phyloP scores from a whole-genome alignment of 2,888 invertebrate genomes.

The Venustoraphidia nigricollis region DNA sequence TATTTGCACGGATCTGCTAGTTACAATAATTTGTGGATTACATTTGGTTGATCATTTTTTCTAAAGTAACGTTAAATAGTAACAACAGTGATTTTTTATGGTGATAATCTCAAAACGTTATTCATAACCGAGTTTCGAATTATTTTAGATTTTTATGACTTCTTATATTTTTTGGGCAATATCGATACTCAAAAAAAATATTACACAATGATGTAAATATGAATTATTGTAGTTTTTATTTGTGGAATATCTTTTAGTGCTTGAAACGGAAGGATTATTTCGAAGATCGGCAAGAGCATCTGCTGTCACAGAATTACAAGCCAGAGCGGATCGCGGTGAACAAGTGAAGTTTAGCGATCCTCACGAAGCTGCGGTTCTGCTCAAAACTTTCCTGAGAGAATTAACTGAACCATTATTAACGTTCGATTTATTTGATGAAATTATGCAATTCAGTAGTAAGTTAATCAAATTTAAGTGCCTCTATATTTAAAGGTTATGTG shows the following conservation, averaged over 20 bases:
- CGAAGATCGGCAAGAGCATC: conserved; percentile 78
- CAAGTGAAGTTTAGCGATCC: conserved; percentile 66
- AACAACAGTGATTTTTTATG: no score
- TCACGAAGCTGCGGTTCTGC: conserved; percentile 84
- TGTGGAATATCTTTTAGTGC: conserved; percentile 35
- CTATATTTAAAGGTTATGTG: not conserved
- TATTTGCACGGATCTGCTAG: no score
- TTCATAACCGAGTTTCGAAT: not conserved
- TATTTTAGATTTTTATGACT: conserved; percentile 3
- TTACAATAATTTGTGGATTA: no score
- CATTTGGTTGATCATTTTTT: no score
- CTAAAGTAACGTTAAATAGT: no score
- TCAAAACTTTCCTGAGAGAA: conserved; percentile 89
- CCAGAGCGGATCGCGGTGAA: conserved; percentile 76
- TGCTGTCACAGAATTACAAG: conserved; percentile 72
- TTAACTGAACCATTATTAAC: conserved; percentile 87
- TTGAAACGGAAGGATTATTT: conserved; percentile 94
- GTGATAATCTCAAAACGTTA: no score
- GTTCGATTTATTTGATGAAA: conserved; percentile 84
- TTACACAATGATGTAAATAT: no score
- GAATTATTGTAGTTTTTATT: not conserved
- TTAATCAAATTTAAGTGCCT: conserved; percentile 8
- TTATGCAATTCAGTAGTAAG: conserved; percentile 78
- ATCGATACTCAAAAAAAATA: no score
- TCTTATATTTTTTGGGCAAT: not conserved